Evolutionary conservation across 1,140 invertebrate species (phyloP).

Genomic region (silkworm (Bombyx mori)): ASM3026992v2 NC_085123.1:13642501-13643000

Average conservation of each 20-base stretch:
- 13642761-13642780: too few relatives aligned
- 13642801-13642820: too few relatives aligned
- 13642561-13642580: slow-evolving; percentile 23
- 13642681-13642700: neutral
- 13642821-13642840: too few relatives aligned
- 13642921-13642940: neutral
- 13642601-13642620: neutral
- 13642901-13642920: neutral
- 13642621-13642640: neutral
- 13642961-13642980: slow-evolving; percentile 18
- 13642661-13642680: neutral
- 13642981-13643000: slow-evolving; percentile 43
- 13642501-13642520: slow-evolving; percentile 37
- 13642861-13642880: too few relatives aligned
- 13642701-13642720: neutral
- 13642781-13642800: too few relatives aligned
- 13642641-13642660: neutral
- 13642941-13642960: slow-evolving; percentile 37
- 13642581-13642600: slow-evolving; percentile 47
- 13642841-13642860: too few relatives aligned
- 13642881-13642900: neutral
- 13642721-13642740: neutral
- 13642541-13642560: slow-evolving; percentile 40
- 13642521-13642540: slow-evolving; percentile 40
- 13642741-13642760: too few relatives aligned